These are phyloP conservation scores for Neotoma lepida DNA, from an alignment of 2,113 vertebrate genomes.

Conservation along the genomic window DNA sequence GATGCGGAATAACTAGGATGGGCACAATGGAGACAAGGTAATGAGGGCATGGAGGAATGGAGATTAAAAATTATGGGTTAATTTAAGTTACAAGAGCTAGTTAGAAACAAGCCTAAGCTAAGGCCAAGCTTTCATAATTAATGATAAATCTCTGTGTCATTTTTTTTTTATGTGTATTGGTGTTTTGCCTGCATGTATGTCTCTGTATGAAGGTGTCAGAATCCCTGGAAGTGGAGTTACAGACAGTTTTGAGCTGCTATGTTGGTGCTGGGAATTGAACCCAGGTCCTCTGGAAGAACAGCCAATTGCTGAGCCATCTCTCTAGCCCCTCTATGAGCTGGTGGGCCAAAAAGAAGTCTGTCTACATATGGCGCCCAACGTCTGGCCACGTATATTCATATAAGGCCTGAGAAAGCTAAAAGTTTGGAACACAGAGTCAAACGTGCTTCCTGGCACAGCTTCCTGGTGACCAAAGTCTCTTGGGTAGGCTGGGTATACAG, in stretches of 20 bases:
- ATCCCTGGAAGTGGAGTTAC: background rate
- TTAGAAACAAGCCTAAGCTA: background rate
- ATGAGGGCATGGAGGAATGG: background rate
- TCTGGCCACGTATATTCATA: background rate
- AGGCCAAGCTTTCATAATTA: background rate
- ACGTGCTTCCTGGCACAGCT: background rate
- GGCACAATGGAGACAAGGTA: background rate
- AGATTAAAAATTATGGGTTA: background rate
- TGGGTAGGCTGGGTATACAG: background rate
- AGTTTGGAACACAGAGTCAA: background rate
- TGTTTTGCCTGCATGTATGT: background rate
- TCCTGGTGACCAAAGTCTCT: background rate
- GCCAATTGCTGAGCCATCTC: background rate
- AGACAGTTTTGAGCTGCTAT: background rate
- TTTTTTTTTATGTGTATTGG: background rate
- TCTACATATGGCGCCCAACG: background rate
- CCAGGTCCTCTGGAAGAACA: background rate
- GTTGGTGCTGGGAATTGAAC: background rate
- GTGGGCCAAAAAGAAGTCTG: background rate
- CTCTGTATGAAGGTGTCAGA: background rate
- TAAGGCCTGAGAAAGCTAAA: background rate
- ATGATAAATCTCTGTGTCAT: background rate
- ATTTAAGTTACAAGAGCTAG: background rate
- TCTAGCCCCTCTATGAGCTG: background rate
- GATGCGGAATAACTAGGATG: background rate